phyloP scores from a whole-genome alignment of 2,797 vertebrate species.

The Tapera naevia region DNA sequence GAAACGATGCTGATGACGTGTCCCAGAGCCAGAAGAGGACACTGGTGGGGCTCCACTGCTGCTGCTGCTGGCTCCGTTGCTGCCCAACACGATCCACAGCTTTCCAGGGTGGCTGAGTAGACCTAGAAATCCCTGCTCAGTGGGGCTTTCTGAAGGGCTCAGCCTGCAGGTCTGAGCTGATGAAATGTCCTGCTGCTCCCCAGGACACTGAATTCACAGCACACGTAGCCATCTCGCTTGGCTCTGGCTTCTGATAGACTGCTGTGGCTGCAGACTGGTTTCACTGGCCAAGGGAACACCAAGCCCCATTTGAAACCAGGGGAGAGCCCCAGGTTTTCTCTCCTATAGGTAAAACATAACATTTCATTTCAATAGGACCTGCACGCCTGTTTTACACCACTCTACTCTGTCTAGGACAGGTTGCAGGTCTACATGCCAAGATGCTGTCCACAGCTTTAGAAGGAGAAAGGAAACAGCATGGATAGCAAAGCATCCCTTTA shows the following conservation, averaged over 20 bases:
- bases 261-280: background rate
- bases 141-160: background rate
- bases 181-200: background rate
- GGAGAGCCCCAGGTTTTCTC: background rate
- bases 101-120: background rate
- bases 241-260: background rate
- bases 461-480: background rate
- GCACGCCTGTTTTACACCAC: background rate
- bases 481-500: background rate
- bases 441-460: background rate
- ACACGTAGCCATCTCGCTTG: fast-evolving
- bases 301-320: background rate
- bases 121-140: background rate
- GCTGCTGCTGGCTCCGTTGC: background rate
- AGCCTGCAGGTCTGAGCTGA: background rate
- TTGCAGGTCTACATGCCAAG: background rate
- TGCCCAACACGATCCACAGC: background rate
- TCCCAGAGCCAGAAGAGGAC: background rate
- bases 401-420: background rate
- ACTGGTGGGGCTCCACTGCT: background rate
- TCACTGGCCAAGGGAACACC: background rate
- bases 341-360: background rate
- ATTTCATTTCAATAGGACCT: background rate
- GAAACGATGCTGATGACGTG: background rate
- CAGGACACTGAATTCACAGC: fast-evolving